These are phyloP conservation scores for Dryococelus australis DNA, from an alignment of 2,888 invertebrate species.

Conservation along the genomic window DNA sequence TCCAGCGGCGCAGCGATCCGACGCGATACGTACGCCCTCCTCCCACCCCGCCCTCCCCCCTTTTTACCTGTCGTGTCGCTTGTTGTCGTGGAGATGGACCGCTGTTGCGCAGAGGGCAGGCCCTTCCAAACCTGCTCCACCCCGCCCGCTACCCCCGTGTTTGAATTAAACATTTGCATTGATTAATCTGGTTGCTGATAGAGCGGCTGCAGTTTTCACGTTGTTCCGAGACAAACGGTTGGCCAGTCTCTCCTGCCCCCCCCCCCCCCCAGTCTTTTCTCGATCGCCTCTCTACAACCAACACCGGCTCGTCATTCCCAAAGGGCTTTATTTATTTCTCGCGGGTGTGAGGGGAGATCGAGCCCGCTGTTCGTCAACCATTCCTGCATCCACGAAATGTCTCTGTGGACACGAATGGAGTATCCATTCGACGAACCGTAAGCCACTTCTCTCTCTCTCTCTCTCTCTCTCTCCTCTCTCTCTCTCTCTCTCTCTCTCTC, in stretches of 20 bases:
- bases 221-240: conserved; percentile 16
- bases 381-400: background rate
- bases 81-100: background rate
- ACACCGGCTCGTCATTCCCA: background rate
- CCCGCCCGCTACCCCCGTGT: background rate
- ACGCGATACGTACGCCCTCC: background rate
- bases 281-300: background rate
- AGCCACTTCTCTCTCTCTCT: no score
- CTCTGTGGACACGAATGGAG: background rate
- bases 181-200: conserved; percentile 16
- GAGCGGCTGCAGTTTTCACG: conserved; percentile 16
- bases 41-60: background rate
- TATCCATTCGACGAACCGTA: no score
- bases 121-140: background rate
- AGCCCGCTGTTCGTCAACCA: background rate
- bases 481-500: no score
- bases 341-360: no score
- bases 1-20: conserved; percentile 3
- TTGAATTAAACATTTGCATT: conserved; percentile 16
- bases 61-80: conserved; percentile 1
- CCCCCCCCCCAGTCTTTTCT: background rate
- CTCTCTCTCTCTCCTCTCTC: no score
- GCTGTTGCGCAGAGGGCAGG: background rate
- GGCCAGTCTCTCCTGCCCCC: background rate
- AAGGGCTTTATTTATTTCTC: background rate